A percentile compares a stretch with the other conserved stretches of the same genome.
Conservation (phyloP, 2,797 vertebrate genomes). For the Hyperoplus lanceolatus region DNA sequence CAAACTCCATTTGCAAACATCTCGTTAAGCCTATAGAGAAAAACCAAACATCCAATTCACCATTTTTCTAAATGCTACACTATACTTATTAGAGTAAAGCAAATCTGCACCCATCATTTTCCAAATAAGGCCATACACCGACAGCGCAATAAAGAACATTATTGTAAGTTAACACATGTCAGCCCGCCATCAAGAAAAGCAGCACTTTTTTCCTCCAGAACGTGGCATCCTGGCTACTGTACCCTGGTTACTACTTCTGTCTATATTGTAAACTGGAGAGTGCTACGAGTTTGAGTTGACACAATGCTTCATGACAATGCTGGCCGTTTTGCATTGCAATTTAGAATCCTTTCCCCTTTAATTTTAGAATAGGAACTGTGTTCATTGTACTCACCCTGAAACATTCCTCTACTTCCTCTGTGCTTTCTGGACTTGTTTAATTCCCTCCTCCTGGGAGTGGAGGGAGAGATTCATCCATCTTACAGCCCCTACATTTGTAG, state of each 20-base stretch:
- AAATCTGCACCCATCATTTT: conserved; percentile 18
- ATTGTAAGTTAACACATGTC: conserved; percentile 15
- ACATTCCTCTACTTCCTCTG: conserved; percentile 50
- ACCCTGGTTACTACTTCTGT: background rate
- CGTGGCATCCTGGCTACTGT: background rate
- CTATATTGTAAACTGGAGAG: background rate
- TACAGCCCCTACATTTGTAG: conserved; percentile 63
- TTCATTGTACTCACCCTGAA: conserved; percentile 42
- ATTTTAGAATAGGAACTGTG: conserved; percentile 2
- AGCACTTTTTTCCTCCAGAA: conserved; percentile 18
- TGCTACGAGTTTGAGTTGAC: background rate
- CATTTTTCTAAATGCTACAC: conserved; percentile 22
- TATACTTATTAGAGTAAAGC: conserved; percentile 9
- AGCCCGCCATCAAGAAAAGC: conserved; percentile 31
- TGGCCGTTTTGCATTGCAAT: background rate
- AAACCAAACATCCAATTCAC: background rate
- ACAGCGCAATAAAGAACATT: conserved; percentile 17
- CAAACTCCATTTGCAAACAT: background rate
- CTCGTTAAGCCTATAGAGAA: conserved; percentile 3
- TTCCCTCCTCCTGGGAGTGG: conserved; percentile 62
- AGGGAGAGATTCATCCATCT: conserved; percentile 70
- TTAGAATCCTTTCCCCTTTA: background rate
- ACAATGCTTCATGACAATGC: background rate
- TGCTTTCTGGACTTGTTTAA: conserved; percentile 73
- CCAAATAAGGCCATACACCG: background rate